These are phyloP conservation scores for Acronicta leporina DNA, from an alignment of 2,888 invertebrate genomes.

Conservation along the genomic window DNA sequence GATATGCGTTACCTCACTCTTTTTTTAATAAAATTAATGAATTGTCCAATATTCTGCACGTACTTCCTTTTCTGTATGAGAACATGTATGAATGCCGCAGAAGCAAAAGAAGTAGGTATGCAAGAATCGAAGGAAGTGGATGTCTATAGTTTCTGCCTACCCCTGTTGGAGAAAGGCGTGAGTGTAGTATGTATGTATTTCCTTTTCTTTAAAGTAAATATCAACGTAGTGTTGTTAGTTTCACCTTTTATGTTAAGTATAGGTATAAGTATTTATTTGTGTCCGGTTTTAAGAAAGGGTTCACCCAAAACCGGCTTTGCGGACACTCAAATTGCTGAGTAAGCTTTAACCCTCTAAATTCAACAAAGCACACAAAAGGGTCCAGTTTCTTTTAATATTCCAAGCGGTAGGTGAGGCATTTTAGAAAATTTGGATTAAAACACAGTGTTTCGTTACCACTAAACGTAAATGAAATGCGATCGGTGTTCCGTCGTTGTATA, in stretches of 20 bases:
- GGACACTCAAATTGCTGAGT: slow-evolving; percentile 58
- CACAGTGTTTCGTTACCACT: no score
- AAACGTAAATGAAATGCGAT: no score
- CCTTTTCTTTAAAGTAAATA: not conserved
- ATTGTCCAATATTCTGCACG: not conserved
- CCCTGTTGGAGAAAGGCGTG: no score
- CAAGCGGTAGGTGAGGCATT: slow-evolving; percentile 44
- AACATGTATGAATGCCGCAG: no score
- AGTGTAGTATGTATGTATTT: no score
- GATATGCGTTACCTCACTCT: no score
- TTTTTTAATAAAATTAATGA: no score
- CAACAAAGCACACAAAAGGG: slow-evolving; percentile 61
- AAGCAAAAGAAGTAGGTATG: no score
- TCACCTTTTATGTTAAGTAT: slow-evolving; percentile 24
- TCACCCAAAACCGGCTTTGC: slow-evolving; percentile 45
- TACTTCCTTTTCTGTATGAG: no score
- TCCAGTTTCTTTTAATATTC: slow-evolving; percentile 65
- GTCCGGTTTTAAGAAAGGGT: slow-evolving; percentile 29
- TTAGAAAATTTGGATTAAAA: slow-evolving; percentile 57
- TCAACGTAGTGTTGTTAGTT: slow-evolving; percentile 11
- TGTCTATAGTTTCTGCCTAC: no score
- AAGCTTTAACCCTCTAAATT: slow-evolving; percentile 62
- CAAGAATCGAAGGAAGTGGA: no score
- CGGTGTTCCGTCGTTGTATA: no score
- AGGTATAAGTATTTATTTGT: slow-evolving; percentile 7